phyloP scores from a whole-genome alignment of 1,140 invertebrate genomes.

The Nomia melanderi region DNA sequence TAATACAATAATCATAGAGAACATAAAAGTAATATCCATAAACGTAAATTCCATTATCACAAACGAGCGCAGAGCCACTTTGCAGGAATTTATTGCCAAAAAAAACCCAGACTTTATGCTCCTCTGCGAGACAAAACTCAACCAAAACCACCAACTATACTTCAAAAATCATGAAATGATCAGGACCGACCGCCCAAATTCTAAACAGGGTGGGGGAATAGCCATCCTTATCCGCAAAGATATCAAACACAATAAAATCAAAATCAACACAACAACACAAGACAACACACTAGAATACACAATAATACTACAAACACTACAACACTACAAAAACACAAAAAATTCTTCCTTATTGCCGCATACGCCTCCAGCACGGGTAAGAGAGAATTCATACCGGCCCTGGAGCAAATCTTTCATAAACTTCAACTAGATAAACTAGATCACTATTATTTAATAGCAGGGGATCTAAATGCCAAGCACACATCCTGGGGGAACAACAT shows the following conservation, averaged over 20 bases:
- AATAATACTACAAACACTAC: no score
- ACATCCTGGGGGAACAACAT: neutral
- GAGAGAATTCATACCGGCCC: neutral
- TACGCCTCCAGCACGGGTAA: neutral
- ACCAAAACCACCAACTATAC: slow-evolving; percentile 22
- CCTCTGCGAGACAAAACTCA: slow-evolving; percentile 55
- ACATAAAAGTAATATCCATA: neutral
- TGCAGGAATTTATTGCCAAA: slow-evolving; percentile 22
- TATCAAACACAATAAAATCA: neutral
- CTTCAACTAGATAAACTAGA: neutral
- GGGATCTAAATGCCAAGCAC: neutral
- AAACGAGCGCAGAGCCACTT: slow-evolving; percentile 29
- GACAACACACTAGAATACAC: no score
- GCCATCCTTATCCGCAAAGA: slow-evolving; percentile 52
- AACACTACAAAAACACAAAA: no score
- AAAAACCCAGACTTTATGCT: slow-evolving; percentile 46
- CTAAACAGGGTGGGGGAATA: slow-evolving; percentile 44
- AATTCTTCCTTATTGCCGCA: no score
- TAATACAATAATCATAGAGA: neutral
- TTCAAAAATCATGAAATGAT: slow-evolving; percentile 50
- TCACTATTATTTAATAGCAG: neutral
- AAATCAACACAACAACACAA: no score
- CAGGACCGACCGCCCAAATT: slow-evolving; percentile 45
- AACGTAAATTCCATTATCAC: slow-evolving; percentile 56
- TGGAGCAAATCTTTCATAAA: neutral